These are phyloP conservation scores for Diplosoma virens DNA, from an alignment of 23 tunicate species.

Conservation along the genomic window DNA sequence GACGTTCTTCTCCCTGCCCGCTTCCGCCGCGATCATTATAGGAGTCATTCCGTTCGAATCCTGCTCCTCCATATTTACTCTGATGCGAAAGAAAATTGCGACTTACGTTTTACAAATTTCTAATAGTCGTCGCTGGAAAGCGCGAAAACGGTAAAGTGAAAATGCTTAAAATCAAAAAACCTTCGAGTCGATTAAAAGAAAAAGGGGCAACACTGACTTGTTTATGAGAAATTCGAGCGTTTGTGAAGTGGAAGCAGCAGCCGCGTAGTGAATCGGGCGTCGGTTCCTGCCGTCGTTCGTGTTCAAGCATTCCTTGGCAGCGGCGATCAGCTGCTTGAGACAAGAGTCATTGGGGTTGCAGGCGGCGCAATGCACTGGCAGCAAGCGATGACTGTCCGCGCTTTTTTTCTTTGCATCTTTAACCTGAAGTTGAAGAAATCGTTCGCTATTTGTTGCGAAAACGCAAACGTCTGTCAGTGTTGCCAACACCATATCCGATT, in stretches of 20 bases:
- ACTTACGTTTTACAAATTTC: no score
- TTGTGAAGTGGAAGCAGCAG: conserved; percentile 70
- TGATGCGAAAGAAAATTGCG: conserved; percentile 15
- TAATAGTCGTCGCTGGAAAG: no score
- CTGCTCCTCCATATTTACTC: conserved; percentile 94
- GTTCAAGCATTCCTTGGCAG: conserved; percentile 83
- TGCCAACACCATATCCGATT: no score
- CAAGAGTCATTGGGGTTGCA: conserved; percentile 72
- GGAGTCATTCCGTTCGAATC: conserved; percentile 97
- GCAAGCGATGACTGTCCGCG: conserved; percentile 53
- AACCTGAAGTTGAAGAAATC: no score
- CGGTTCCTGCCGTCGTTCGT: conserved; percentile 85
- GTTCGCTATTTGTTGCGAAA: no score
- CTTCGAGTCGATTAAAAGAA: no score
- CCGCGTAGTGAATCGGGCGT: conserved; percentile 95
- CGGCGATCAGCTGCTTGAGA: conserved; percentile 52
- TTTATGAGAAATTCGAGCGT: conserved; percentile 64
- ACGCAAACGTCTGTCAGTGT: no score
- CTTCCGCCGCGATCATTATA: conserved; percentile 89
- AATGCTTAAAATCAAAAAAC: no score
- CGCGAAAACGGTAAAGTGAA: background rate
- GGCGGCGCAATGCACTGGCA: conserved; percentile 87
- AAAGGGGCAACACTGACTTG: conserved; percentile 45
- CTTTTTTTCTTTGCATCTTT: conserved; percentile 83
- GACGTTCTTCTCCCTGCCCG: conserved; percentile 79